Percentiles rank a stretch among this genome's conserved stretches.
phyloP scores from a whole-genome alignment of 2,888 invertebrate genomes.

The Panopea generosa region DNA sequence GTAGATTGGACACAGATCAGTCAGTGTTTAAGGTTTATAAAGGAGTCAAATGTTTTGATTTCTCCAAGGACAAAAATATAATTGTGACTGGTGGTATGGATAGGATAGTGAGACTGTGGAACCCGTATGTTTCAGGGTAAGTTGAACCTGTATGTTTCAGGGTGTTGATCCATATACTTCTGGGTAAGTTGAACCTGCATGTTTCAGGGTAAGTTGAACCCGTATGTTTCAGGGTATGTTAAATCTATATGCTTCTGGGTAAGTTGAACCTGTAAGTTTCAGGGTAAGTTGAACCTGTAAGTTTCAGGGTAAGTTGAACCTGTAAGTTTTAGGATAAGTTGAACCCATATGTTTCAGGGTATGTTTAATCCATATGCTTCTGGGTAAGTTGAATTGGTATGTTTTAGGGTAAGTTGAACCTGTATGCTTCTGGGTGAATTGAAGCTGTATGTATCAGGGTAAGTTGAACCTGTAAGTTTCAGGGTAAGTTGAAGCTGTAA shows the following conservation, averaged over 20 bases:
- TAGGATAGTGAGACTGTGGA: constrained; percentile 84
- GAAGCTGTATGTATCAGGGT: constrained; percentile 85
- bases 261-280: too few species aligned
- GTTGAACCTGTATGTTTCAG: constrained; percentile 47
- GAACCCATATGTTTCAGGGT: too few species aligned
- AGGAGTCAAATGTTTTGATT: constrained; percentile 85
- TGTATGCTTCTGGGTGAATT: constrained; percentile 70
- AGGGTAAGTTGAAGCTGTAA: neutral
- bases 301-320: too few species aligned
- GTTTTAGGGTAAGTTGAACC: too few species aligned
- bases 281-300: too few species aligned
- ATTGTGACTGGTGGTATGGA: constrained; percentile 86
- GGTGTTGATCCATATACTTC: too few species aligned
- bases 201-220: constrained; percentile 14
- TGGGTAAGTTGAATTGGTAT: too few species aligned
- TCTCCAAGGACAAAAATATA: constrained; percentile 84
- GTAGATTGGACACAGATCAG: constrained; percentile 82
- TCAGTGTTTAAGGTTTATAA: constrained; percentile 85
- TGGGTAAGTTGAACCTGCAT: constrained; percentile 52
- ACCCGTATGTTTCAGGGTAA: constrained; percentile 84
- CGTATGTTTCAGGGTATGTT: neutral
- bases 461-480: constrained; percentile 58
- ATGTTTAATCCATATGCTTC: too few species aligned
- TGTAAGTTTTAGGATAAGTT: neutral
- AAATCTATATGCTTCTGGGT: neutral